These are phyloP conservation scores for Phalera bucephala DNA, from an alignment of 2,888 invertebrate species.

Conservation along the genomic window DNA sequence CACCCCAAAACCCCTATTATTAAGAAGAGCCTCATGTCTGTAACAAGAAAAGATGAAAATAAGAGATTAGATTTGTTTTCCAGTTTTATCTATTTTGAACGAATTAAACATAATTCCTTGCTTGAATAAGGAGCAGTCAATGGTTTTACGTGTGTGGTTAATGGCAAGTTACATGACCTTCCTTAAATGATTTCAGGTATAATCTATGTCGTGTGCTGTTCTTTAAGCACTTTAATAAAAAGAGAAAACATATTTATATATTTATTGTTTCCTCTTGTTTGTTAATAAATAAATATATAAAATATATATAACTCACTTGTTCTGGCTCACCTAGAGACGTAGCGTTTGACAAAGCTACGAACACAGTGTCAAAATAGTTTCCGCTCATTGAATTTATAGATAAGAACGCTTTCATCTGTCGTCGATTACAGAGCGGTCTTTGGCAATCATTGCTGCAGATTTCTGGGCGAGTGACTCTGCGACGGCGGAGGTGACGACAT, in stretches of 20 bases:
- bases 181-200: too few species aligned
- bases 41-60: neutral
- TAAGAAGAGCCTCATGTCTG: conserved; percentile 63
- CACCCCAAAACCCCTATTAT: conserved; percentile 54
- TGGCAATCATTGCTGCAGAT: conserved; percentile 75
- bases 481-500: conserved; percentile 67
- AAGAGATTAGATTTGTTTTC: neutral
- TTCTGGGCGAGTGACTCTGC: conserved; percentile 75
- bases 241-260: too few species aligned
- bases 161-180: too few species aligned
- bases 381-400: conserved; percentile 76
- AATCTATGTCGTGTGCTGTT: too few species aligned
- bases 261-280: too few species aligned
- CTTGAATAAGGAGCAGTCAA: too few species aligned
- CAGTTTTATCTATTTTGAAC: neutral
- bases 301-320: conserved; percentile 38
- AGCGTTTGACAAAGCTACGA: conserved; percentile 44
- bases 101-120: too few species aligned
- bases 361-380: conserved; percentile 65
- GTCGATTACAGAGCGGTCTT: conserved; percentile 73
- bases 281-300: too few species aligned
- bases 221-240: too few species aligned
- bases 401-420: conserved; percentile 71
- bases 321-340: conserved; percentile 39
- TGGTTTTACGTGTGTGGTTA: too few species aligned